Conservation (phyloP, 2,797 vertebrate genomes). For the Acridotheres tristis region DNA sequence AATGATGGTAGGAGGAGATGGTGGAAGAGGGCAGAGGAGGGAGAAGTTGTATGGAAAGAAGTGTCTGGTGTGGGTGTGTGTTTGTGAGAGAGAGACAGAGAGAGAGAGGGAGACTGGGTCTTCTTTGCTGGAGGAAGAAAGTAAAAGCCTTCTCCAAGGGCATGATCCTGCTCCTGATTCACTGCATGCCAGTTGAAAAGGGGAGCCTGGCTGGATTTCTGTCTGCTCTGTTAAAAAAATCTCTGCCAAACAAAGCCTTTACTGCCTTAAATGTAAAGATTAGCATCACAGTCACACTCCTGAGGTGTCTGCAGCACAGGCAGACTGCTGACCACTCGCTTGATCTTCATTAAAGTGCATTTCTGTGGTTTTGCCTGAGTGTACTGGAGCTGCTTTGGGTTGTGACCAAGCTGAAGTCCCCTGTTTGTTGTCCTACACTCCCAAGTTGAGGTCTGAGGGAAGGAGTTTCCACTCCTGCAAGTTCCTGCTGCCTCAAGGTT, state of each 20-base stretch:
- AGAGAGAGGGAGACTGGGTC: neutral
- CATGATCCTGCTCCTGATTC: neutral
- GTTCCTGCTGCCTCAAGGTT: accelerated
- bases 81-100: no score
- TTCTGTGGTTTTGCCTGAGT: neutral
- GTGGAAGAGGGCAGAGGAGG: neutral
- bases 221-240: neutral
- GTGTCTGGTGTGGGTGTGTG: neutral
- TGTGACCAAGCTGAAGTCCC: neutral
- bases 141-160: neutral
- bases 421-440: neutral
- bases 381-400: neutral
- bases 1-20: neutral
- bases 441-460: neutral
- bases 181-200: neutral
- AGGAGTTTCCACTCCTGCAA: neutral
- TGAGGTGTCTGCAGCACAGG: neutral
- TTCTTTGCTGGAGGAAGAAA: neutral
- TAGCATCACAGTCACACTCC: neutral
- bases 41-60: neutral
- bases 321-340: accelerated
- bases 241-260: neutral
- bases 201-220: neutral
- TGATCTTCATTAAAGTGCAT: neutral
- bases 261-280: neutral